Evolutionary conservation across 1,140 invertebrate species (phyloP), one percentile per base, ranked within the genome.

Genomic region (Bicyclus anynana): DNA sequence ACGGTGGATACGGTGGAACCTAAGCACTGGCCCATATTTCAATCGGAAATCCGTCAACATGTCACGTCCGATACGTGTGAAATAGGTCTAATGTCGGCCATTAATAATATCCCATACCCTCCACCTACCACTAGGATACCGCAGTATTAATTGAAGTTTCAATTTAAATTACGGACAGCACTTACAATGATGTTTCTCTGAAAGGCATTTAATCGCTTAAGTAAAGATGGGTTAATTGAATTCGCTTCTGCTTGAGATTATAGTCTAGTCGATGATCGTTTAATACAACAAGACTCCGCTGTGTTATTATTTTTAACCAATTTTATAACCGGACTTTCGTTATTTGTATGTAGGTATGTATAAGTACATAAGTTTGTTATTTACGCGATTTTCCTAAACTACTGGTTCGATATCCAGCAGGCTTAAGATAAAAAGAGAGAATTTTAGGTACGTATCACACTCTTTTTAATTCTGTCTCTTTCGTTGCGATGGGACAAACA

Each of bases 21-120:
- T 48, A 42, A 27, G 26, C 42, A 27, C 46, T 40, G 26, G 26
- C 47, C 42, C 51, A 59, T 33, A 58, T 59, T 38, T 65, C 37
- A 49, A 65, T 64, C 64, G 64, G 55, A 64, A 55, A 54, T 67
- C 26, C 44, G 63, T 55, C 47, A 52, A 52, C 33, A 62, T 42
- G 37, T 61, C 48, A 59, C 61, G 54, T 66, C 54, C 54, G 60
- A 58, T 53, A 54, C 37, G 51, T 47, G 50, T 55, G 51, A 54
- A 59, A 69, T 56, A 52, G 50, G 54, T 35, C 59, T 70, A 66
- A 67, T 67, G 50, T 55, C 17, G 47, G 55, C 57, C 54, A 69
- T 67, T 69, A 69, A 63, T 68, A 60, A 59, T 59, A 62, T 64
- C 65, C 59, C n/a, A n/a, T n/a, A n/a, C n/a, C n/a, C 62, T 64